Evolutionary conservation across 2,113 vertebrate species (phyloP).

Genomic region (Hystrix brachyura): DNA sequence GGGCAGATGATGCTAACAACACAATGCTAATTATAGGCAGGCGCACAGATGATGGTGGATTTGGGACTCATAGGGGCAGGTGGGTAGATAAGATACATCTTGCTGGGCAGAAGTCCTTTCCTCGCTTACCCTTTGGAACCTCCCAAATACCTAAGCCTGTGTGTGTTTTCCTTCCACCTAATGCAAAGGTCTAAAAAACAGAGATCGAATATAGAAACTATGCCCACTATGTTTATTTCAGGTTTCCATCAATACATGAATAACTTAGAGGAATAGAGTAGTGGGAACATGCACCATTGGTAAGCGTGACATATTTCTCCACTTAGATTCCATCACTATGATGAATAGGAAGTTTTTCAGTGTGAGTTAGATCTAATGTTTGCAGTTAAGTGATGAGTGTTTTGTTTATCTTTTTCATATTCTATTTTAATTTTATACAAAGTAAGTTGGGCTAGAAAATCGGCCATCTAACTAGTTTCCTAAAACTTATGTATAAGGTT

Average conservation of each 20-base stretch:
- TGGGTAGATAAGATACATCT: background rate
- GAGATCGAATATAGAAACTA: conserved; percentile 43
- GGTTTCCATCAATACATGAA: conserved; percentile 45
- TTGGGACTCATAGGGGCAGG: background rate
- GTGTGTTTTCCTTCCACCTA: conserved; percentile 27
- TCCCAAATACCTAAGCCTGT: background rate
- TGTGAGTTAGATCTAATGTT: conserved; percentile 31
- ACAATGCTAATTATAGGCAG: conserved; percentile 8
- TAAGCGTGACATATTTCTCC: conserved; percentile 36
- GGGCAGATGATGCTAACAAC: background rate
- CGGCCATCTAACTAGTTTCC: conserved; percentile 41
- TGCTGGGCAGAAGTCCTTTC: conserved; percentile 18
- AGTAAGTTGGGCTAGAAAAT: conserved; percentile 44
- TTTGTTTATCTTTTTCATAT: conserved; percentile 63
- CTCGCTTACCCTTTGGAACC: conserved; percentile 59
- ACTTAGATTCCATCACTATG: conserved; percentile 42
- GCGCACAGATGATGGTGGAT: background rate
- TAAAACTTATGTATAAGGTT: conserved; percentile 1
- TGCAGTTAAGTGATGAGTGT: conserved; percentile 11
- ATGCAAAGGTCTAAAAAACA: conserved; percentile 54
- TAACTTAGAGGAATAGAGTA: conserved; percentile 27
- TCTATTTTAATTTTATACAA: conserved; percentile 63
- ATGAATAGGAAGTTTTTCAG: conserved; percentile 20
- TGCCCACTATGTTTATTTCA: conserved; percentile 23
- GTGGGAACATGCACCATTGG: background rate